A percentile compares a stretch with the other conserved stretches of the same genome.
Conservation (phyloP, 2,888 invertebrate species). For the Dynastes maya region DNA sequence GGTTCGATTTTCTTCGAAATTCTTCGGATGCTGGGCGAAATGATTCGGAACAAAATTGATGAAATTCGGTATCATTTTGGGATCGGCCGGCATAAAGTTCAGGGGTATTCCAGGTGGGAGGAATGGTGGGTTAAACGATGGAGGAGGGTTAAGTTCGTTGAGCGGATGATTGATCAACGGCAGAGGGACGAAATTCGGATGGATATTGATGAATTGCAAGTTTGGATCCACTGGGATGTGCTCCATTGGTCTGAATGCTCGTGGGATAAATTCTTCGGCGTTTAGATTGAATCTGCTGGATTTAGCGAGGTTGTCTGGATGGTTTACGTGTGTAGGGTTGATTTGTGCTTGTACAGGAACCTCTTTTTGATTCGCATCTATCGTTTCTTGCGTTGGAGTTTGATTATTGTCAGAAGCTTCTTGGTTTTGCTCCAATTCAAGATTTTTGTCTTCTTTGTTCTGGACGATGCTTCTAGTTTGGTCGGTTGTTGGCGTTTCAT, state of each 20-base stretch:
- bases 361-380: background rate
- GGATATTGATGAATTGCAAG: conserved; percentile 63
- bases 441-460: conserved; percentile 13
- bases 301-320: background rate
- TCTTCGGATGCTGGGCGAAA: conserved; percentile 51
- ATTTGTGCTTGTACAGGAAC: too few species aligned
- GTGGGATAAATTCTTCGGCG: conserved; percentile 70
- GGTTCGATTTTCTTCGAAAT: conserved; percentile 51
- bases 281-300: conserved; percentile 60
- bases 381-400: conserved; percentile 26
- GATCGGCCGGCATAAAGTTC: conserved; percentile 65
- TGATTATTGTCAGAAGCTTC: background rate
- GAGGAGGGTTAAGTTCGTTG: conserved; percentile 55
- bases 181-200: conserved; percentile 65
- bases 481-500: conserved; percentile 8
- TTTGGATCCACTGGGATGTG: conserved; percentile 58
- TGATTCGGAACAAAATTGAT: conserved; percentile 59
- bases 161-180: conserved; percentile 62
- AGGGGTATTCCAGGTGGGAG: conserved; percentile 64
- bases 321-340: too few species aligned
- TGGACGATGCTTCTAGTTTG: conserved; percentile 14
- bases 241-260: conserved; percentile 62
- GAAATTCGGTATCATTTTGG: conserved; percentile 59
- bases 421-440: background rate
- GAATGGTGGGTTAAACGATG: conserved; percentile 46